Evolutionary conservation across 2,888 invertebrate species (phyloP).

Genomic region (Nomada fabriciana): DNA sequence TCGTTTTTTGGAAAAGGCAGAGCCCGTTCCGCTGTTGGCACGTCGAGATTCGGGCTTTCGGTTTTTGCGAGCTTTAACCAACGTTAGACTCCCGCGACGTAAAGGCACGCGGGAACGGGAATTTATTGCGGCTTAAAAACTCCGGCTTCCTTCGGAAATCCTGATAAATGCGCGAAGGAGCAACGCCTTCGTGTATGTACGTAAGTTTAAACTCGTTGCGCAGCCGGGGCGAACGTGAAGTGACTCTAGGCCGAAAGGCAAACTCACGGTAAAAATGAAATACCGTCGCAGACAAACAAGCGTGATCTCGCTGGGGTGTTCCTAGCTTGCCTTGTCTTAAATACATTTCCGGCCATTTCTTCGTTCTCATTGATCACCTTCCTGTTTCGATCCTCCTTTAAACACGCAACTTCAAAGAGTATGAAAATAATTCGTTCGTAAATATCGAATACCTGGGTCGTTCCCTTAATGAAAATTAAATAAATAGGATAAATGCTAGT

Average conservation of each 20-base stretch:
- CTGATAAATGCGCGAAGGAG: slow-evolving; percentile 87
- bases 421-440: no score
- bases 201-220: slow-evolving; percentile 58
- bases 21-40: slow-evolving; percentile 40
- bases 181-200: slow-evolving; percentile 63
- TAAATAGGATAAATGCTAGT: no score
- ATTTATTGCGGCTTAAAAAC: slow-evolving; percentile 85
- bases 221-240: slow-evolving; percentile 66
- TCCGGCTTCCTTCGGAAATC: slow-evolving; percentile 88
- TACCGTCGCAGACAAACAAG: slow-evolving; percentile 73
- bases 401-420: no score
- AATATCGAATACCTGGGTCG: no score
- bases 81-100: slow-evolving; percentile 74
- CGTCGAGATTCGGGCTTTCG: slow-evolving; percentile 65
- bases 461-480: no score
- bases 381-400: not conserved
- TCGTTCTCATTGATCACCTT: not conserved
- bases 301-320: slow-evolving; percentile 7
- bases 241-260: slow-evolving; percentile 82
- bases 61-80: slow-evolving; percentile 77
- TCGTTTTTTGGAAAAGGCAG: no score
- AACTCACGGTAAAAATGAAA: slow-evolving; percentile 74
- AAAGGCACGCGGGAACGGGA: slow-evolving; percentile 74
- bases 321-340: slow-evolving; percentile 8
- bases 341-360: slow-evolving; percentile 9